These are phyloP conservation scores for Zaprionus tsacasi DNA, from an alignment of 1,140 invertebrate species.

Conservation along the genomic window DNA sequence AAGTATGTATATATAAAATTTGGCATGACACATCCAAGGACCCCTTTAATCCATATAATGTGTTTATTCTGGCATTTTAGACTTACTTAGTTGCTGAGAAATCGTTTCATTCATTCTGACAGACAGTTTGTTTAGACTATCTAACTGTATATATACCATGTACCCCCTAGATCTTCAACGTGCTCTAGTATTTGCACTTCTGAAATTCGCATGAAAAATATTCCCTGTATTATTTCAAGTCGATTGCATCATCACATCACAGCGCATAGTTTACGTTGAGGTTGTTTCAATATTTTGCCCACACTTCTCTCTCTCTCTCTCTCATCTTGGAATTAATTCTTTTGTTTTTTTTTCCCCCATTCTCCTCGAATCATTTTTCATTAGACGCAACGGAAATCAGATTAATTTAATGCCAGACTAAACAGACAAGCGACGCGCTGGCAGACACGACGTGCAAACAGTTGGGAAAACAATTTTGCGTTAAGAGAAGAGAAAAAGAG, in stretches of 20 bases:
- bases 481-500: neutral
- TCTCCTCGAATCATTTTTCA: constrained; percentile 41
- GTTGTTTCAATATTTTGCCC: neutral
- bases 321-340: neutral
- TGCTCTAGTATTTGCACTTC: neutral
- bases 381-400: constrained; percentile 22
- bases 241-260: neutral
- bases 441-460: neutral
- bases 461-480: constrained; percentile 52
- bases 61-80: too few relatives aligned
- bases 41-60: too few relatives aligned
- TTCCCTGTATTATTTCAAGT: neutral
- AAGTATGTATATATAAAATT: too few relatives aligned
- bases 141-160: too few relatives aligned
- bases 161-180: too few relatives aligned
- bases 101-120: too few relatives aligned
- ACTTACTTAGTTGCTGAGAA: too few relatives aligned
- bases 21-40: too few relatives aligned
- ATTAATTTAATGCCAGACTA: constrained; percentile 55
- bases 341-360: neutral
- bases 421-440: constrained; percentile 1
- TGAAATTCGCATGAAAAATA: neutral
- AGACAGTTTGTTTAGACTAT: too few relatives aligned
- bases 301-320: too few relatives aligned
- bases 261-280: neutral